phyloP scores from a whole-genome alignment of 1,140 invertebrate species.

The Wasmannia auropunctata region DNA sequence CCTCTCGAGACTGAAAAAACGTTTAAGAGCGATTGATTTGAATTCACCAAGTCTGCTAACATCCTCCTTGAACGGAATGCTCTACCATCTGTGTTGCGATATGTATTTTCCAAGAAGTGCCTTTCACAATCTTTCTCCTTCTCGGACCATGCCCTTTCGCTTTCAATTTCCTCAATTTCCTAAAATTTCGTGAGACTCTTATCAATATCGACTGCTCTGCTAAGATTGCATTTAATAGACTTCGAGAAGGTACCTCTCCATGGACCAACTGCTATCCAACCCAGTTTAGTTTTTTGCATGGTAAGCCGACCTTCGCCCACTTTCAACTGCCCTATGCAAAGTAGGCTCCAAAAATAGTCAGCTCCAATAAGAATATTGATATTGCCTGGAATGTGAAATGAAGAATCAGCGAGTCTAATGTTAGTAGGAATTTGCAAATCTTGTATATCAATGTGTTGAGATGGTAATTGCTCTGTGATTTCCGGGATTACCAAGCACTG shows the following conservation, averaged over 20 bases:
- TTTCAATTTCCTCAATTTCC: neutral
- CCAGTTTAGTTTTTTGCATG: neutral
- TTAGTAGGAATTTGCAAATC: neutral
- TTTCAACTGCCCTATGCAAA: neutral
- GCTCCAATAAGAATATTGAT: neutral
- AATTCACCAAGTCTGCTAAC: neutral
- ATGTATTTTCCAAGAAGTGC: neutral
- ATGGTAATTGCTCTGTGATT: neutral
- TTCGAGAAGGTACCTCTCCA: neutral
- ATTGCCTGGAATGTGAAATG: neutral
- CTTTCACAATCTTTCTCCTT: neutral
- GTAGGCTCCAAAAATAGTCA: neutral
- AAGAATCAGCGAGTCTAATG: neutral
- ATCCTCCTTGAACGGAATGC: neutral
- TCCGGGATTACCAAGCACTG: neutral
- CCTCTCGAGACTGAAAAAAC: neutral
- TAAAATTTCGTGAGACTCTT: neutral
- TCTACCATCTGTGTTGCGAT: neutral
- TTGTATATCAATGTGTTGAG: neutral
- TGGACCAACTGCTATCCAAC: neutral
- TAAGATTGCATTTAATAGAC: neutral
- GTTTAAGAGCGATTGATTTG: neutral
- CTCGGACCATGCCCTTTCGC: rapidly evolving
- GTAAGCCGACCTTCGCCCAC: neutral
- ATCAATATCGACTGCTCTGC: neutral